Base-by-base conservation (phyloP, 1,140 invertebrate genomes). In the Anadara kagoshimensis region DNA sequence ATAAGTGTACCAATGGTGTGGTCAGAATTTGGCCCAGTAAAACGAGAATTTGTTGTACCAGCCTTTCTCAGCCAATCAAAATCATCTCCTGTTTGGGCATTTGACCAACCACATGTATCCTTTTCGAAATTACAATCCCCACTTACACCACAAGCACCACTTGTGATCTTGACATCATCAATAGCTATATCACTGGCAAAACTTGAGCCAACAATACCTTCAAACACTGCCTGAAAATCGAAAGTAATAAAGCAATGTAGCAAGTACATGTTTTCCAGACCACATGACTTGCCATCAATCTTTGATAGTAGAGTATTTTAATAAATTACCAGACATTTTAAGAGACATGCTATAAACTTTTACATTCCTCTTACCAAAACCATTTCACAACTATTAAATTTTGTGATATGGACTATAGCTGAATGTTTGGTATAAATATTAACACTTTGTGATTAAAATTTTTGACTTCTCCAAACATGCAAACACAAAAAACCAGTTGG, bases 21-120 rank as follows among this genome's bases (percentile, higher is more conserved):
- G 83, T 95, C 94, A 78, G 89, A 91, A 4, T 91, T 91, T 0
- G 94, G 94, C 14, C 94, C 94, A 0, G 94, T 95, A 7, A 90
- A 90, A 0, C 90, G 49, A 53, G 75, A 73, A 14, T 43, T 56
- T 18, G 80, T 81, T 12, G 51, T 36, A n/a, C 82, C 78, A 58
- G 66, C 59, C 24, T 78, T 73, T 71, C 81, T 54, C 10, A 80
- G 70, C 86, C 86, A 87, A 75, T 85, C 80, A 80, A 83, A 84
- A 57, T 86, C 59, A 65, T 84, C 82, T 18, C 75, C 77, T 41
- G 41, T 44, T 11, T 66, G 62, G 24, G 68, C 70, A 58, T 85
- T 83, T 0, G 56, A 66, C 82, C 82, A 84, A 22, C 63, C 51
- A 70, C 86, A 87, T 1, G 73, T 72, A 64, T 78, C 83, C 20